Conservation (phyloP, 2,113 vertebrate species). For the Motacilla alba region DNA sequence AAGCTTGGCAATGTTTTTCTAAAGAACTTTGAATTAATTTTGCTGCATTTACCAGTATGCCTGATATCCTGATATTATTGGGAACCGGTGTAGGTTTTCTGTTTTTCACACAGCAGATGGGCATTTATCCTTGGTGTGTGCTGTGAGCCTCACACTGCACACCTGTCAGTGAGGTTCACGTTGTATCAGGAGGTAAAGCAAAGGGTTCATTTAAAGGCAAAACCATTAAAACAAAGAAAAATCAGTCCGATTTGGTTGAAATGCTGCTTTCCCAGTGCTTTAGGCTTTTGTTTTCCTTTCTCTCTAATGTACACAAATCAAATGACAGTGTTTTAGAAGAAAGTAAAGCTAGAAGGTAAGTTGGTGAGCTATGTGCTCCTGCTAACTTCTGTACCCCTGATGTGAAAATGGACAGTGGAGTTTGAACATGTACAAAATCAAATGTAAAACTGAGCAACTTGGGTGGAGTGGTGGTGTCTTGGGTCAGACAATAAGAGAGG, state of each 20-base stretch:
- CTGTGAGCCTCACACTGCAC: neutral
- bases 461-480: neutral
- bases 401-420: neutral
- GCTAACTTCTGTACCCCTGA: neutral
- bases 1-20: neutral
- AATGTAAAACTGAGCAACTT: neutral
- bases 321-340: neutral
- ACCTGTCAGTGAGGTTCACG: neutral
- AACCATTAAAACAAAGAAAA: neutral
- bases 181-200: neutral
- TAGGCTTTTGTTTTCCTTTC: neutral
- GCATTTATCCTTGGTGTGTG: neutral
- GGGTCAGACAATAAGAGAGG: neutral
- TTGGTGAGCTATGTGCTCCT: neutral
- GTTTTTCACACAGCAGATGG: neutral
- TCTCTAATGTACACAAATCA: neutral
- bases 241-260: neutral
- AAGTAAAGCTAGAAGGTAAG: neutral
- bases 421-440: neutral
- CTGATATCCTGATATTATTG: neutral
- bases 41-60: neutral
- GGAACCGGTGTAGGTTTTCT: neutral
- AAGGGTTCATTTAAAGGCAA: neutral
- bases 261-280: neutral
- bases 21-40: neutral